Conservation (phyloP, 1,140 invertebrate species). For the Linepithema humile region DNA sequence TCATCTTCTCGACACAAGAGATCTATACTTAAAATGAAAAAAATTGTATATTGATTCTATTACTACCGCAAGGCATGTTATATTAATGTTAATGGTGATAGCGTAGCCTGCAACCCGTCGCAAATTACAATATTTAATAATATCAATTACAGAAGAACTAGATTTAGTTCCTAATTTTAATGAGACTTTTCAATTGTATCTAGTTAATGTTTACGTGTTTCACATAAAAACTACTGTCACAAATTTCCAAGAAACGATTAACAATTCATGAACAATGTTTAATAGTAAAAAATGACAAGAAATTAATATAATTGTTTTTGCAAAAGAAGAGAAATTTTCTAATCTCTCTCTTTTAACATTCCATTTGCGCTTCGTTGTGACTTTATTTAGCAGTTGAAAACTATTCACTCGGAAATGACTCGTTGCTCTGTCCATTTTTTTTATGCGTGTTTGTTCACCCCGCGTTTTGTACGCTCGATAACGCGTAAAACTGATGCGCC, state of each 20-base stretch:
- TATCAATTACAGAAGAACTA: neutral
- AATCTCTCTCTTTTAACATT: neutral
- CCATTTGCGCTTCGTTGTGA: neutral
- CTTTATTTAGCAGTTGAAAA: neutral
- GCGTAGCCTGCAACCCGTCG: neutral
- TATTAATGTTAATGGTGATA: neutral
- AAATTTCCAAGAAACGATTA: neutral
- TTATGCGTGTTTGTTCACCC: neutral
- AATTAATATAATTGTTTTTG: neutral
- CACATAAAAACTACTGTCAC: neutral
- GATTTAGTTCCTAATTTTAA: slow-evolving; percentile 15
- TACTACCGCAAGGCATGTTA: neutral
- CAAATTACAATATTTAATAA: slow-evolving; percentile 21
- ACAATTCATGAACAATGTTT: neutral
- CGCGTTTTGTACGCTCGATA: slow-evolving; percentile 34
- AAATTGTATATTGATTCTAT: slow-evolving; percentile 30
- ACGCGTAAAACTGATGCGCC: slow-evolving; percentile 38
- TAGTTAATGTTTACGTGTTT: neutral
- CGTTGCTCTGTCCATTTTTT: neutral
- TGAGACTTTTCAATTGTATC: slow-evolving; percentile 12
- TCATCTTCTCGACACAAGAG: too few species aligned
- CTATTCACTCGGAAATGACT: slow-evolving; percentile 13
- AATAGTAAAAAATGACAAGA: neutral
- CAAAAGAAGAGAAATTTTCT: too few species aligned
- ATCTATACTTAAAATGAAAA: too few species aligned